Evolutionary conservation across 2,797 vertebrate species (phyloP).

Genomic region (Peromyscus nudipes): DNA sequence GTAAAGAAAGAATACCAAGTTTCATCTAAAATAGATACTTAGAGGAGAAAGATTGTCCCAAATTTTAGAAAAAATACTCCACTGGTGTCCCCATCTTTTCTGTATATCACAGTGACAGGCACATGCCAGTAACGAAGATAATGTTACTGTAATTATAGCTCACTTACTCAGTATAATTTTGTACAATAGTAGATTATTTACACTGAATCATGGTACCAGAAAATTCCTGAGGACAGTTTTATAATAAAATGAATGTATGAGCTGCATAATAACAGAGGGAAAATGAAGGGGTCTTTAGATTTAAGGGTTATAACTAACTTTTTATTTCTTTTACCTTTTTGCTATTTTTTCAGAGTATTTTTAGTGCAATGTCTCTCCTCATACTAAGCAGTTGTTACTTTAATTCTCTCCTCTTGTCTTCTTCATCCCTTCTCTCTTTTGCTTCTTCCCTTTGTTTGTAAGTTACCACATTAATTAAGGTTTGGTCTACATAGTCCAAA

Average conservation of each 20-base stretch:
- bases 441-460: background rate
- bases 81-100: background rate
- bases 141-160: conserved; percentile 1
- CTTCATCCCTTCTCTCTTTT: background rate
- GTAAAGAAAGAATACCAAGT: background rate
- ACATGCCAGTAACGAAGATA: background rate
- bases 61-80: background rate
- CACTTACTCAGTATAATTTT: conserved; percentile 12
- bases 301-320: background rate
- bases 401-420: background rate
- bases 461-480: background rate
- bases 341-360: conserved; percentile 1
- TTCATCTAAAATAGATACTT: background rate
- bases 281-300: background rate
- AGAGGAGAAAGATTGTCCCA: background rate
- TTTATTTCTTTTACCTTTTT: conserved; percentile 5
- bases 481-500: background rate
- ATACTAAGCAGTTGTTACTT: background rate
- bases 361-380: background rate
- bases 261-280: fast-evolving
- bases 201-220: background rate
- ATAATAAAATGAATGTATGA: background rate
- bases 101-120: background rate
- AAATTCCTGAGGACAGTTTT: background rate
- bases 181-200: conserved; percentile 17